Evolutionary conservation across 2,888 invertebrate genomes (phyloP).

Genomic region (Papilio protenor): DNA sequence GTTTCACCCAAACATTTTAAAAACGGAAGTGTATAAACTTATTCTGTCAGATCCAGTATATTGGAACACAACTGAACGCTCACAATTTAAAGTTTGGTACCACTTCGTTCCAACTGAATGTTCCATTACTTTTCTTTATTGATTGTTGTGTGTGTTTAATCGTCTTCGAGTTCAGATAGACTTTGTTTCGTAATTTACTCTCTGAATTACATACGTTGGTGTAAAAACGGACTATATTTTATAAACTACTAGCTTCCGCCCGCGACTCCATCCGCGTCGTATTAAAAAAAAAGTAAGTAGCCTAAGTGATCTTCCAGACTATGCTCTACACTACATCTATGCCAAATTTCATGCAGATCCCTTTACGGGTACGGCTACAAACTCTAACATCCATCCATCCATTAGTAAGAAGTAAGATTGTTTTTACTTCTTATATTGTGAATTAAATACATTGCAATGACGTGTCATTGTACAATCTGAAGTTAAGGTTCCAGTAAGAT

Average conservation of each 20-base stretch:
- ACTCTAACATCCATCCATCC: too few relatives aligned
- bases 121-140: slow-evolving; percentile 37
- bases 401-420: too few relatives aligned
- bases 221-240: background rate
- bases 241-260: too few relatives aligned
- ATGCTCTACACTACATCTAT: too few relatives aligned
- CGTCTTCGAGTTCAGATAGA: background rate
- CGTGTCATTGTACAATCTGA: too few relatives aligned
- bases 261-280: too few relatives aligned
- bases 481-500: background rate
- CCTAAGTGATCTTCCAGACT: background rate
- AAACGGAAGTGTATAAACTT: slow-evolving; percentile 4
- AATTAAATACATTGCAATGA: too few relatives aligned
- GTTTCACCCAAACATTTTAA: background rate
- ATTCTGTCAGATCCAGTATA: slow-evolving; percentile 25
- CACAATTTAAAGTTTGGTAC: slow-evolving; percentile 34
- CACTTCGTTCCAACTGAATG: slow-evolving; percentile 27
- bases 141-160: slow-evolving; percentile 22
- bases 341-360: too few relatives aligned
- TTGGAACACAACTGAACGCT: slow-evolving; percentile 23
- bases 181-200: slow-evolving; percentile 15
- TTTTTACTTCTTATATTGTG: too few relatives aligned
- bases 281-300: too few relatives aligned
- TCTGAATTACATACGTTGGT: background rate
- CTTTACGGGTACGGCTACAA: too few relatives aligned